Base-by-base conservation (phyloP, 2,888 invertebrate species). In the Invenusta paracnida region DNA sequence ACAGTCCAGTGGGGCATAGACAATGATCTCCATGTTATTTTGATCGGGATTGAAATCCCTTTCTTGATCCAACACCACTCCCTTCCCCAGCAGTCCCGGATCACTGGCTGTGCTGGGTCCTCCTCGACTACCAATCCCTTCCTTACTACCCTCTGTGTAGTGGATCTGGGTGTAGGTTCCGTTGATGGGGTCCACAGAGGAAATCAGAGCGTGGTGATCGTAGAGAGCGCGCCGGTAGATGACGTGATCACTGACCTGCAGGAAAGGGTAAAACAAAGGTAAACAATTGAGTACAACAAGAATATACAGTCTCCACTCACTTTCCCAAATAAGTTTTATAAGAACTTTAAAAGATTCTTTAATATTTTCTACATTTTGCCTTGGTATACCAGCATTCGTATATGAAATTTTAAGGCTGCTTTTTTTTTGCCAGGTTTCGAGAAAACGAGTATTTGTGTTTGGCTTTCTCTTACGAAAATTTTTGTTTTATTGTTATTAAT, bases 1-100 rank as follows among this genome's bases (percentile, higher is more conserved):
- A 83, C 83, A 83, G 48, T 83, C 83, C 66, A 83, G 31, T 1
- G 83, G 31, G 48, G 48, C 31, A 83, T 83, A 83, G 27, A 25
- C 23, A 67, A 83, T 83, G 31, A 83, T 25, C 27, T 17, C 30
- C 27, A 13, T 1, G 0, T 23, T 17, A 11, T 17, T 48, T 5
- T 11, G 48, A 17, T 5, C 17, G 11, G 5, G 48, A 5, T 48
- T 5, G 48, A 48, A 48, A 17, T 48, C 17, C 48, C 17, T 5
- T 17, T 48, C 48, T 48, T 48, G 48, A 48, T 48, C 48, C 48
- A 48, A 48, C 5, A 48, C 48, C 48, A 48, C 48, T 17, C 48
- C 48, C 48, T 48, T 67, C 1, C 48, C 83, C 13, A 83, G 25
- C n/a, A 25, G 83, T 2, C 83, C 83, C 2, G 2, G 5, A 23